A percentile compares a stretch with the other conserved stretches of the same genome.
These are phyloP conservation scores for Archegozetes longisetosus DNA, from an alignment of 1,140 invertebrate species.

Conservation along the genomic window DNA sequence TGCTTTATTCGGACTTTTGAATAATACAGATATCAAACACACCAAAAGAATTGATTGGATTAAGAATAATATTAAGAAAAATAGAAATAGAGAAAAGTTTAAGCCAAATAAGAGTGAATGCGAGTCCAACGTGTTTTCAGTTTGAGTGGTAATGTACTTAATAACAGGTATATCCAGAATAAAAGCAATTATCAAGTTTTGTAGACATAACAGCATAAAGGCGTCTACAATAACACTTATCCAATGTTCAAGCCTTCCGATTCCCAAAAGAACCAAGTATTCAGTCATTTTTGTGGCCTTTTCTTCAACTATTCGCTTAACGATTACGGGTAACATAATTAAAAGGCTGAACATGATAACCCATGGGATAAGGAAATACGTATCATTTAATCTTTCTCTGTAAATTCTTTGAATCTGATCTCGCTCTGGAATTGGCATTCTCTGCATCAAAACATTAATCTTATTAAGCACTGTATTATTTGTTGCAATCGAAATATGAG, in stretches of 20 bases:
- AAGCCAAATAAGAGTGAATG: not conserved
- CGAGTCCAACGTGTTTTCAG: too few species aligned
- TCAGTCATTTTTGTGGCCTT: not conserved
- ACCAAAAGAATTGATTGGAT: not conserved
- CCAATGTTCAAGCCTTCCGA: not conserved
- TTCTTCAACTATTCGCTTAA: not conserved
- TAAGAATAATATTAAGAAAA: not conserved
- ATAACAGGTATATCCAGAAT: not conserved
- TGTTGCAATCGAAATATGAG: not conserved
- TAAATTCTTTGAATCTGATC: not conserved
- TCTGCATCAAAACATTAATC: not conserved
- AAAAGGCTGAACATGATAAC: slow-evolving; percentile 17
- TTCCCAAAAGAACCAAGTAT: not conserved
- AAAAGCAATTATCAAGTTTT: not conserved
- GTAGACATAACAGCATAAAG: not conserved
- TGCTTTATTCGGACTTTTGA: not conserved
- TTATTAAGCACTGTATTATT: not conserved
- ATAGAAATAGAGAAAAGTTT: not conserved
- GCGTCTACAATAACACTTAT: not conserved
- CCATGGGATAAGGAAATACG: too few species aligned
- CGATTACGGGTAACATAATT: not conserved
- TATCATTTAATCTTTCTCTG: slow-evolving; percentile 20
- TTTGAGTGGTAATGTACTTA: not conserved
- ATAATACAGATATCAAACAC: not conserved
- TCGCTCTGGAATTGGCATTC: not conserved